Conservation (phyloP, 2,797 vertebrate species). For the Poecile montanus region DNA sequence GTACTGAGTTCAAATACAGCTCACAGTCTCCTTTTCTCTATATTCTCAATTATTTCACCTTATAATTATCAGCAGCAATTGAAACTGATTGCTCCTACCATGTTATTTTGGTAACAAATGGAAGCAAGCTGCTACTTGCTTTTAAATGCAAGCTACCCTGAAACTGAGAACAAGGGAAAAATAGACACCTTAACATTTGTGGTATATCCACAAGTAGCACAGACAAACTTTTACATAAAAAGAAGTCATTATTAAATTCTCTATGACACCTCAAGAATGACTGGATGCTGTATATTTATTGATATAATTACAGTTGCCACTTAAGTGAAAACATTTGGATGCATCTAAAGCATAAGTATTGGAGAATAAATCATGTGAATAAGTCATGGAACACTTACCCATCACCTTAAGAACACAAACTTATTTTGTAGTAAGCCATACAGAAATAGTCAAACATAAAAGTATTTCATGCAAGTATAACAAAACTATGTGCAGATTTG, state of each 20-base stretch:
- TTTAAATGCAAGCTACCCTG: slow-evolving; percentile 1
- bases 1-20: slow-evolving; percentile 65
- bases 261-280: background rate
- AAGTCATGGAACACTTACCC: background rate
- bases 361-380: background rate
- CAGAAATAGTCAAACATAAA: background rate
- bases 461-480: background rate
- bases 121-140: slow-evolving; percentile 56
- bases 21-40: slow-evolving; percentile 44
- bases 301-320: background rate
- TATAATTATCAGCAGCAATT: slow-evolving; percentile 70
- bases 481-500: background rate
- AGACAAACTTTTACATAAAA: background rate
- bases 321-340: slow-evolving; percentile 1
- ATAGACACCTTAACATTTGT: background rate
- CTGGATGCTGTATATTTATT: background rate
- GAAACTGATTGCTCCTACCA: slow-evolving; percentile 38
- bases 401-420: background rate
- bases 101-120: slow-evolving; percentile 66
- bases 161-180: background rate
- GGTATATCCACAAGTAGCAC: background rate
- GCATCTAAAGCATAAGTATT: background rate
- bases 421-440: background rate
- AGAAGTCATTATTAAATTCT: background rate
- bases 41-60: slow-evolving; percentile 57